Conservation (phyloP, 2,888 invertebrate species). For the Mesorhabditis belari region DNA sequence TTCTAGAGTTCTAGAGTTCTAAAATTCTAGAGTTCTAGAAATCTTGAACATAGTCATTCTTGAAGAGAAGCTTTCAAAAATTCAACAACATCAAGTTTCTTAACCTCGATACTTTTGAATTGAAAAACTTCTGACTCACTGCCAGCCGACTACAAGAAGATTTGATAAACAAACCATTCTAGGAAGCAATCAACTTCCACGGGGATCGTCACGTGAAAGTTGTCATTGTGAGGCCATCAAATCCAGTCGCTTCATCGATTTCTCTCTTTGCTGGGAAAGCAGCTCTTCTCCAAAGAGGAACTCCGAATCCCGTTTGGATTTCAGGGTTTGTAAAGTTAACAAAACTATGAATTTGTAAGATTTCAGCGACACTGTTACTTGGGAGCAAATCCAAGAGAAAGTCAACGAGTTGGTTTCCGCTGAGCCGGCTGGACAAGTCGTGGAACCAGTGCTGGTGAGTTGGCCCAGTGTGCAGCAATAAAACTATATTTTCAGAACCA, state of each 20-base stretch:
- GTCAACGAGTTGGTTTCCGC: slow-evolving; percentile 20
- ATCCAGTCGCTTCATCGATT: slow-evolving; percentile 19
- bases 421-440: slow-evolving; percentile 2
- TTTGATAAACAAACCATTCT: too few relatives aligned
- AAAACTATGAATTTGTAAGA: background rate
- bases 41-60: background rate
- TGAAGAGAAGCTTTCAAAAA: background rate
- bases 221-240: slow-evolving; percentile 21
- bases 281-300: slow-evolving; percentile 18
- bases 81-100: background rate
- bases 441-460: background rate
- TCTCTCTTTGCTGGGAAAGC: slow-evolving; percentile 23
- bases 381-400: slow-evolving; percentile 34
- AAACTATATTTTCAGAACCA: slow-evolving; percentile 12
- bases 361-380: slow-evolving; percentile 22
- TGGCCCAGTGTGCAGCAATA: background rate
- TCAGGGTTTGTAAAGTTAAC: slow-evolving; percentile 14
- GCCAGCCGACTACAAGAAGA: too few relatives aligned
- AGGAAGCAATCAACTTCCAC: slow-evolving; percentile 44
- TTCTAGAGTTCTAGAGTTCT: too few relatives aligned
- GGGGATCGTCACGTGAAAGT: slow-evolving; percentile 22
- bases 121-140: too few relatives aligned
- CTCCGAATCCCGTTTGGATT: slow-evolving; percentile 22
- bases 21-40: too few relatives aligned
- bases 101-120: too few relatives aligned